phyloP scores from a whole-genome alignment of 2,888 invertebrate genomes.

The Plemyria rubiginata region DNA sequence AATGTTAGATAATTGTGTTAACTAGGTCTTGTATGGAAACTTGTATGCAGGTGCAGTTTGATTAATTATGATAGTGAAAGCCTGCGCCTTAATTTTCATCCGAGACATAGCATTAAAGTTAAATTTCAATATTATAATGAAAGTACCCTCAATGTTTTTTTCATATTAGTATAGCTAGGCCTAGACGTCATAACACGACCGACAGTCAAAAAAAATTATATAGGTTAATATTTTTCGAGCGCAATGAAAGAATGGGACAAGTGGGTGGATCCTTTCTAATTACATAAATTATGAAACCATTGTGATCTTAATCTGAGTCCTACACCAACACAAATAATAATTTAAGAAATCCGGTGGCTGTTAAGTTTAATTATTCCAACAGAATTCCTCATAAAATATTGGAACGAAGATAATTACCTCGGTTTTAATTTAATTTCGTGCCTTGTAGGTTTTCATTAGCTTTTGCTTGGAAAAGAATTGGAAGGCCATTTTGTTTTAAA shows the following conservation, averaged over 20 bases:
- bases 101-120: no score
- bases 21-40: slow-evolving; percentile 8
- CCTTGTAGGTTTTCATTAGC: slow-evolving; percentile 21
- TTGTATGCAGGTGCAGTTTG: slow-evolving; percentile 1
- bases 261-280: neutral
- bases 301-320: no score
- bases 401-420: slow-evolving; percentile 19
- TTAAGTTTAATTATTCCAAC: slow-evolving; percentile 13
- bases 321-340: neutral
- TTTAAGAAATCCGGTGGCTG: slow-evolving; percentile 13
- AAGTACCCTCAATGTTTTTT: no score
- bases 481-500: neutral
- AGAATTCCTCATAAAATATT: slow-evolving; percentile 18
- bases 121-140: no score
- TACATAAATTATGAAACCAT: neutral
- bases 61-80: neutral
- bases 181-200: no score
- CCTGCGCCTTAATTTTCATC: no score
- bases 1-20: slow-evolving; percentile 27
- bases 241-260: no score
- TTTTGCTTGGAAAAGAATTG: slow-evolving; percentile 9
- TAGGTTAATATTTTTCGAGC: no score
- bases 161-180: no score
- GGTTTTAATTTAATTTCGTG: slow-evolving; percentile 22
- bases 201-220: no score